Conservation (phyloP, 2,113 vertebrate species). For the Scolopax mira region DNA sequence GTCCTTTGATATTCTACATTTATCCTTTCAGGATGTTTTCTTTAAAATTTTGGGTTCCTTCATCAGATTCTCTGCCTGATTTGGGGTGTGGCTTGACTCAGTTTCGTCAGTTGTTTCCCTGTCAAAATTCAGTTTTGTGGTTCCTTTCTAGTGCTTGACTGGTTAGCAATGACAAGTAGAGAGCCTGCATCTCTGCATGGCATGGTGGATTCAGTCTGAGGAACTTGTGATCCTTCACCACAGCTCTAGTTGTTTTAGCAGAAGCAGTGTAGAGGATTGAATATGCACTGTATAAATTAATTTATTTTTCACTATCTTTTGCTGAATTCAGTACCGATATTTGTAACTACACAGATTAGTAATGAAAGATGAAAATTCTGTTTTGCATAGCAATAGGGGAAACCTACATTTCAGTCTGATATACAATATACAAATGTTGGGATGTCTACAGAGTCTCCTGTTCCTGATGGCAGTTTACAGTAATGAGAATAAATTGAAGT, state of each 20-base stretch:
- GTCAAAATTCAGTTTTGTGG: background rate
- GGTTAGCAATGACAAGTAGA: background rate
- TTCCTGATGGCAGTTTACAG: background rate
- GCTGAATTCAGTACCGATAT: background rate
- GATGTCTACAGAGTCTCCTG: background rate
- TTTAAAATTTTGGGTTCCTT: background rate
- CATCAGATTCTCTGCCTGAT: background rate
- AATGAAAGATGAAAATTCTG: background rate
- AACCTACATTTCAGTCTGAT: background rate
- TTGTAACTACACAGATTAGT: background rate
- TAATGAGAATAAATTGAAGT: background rate
- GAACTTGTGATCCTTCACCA: background rate
- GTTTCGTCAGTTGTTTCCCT: background rate
- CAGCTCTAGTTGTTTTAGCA: background rate
- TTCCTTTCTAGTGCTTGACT: background rate
- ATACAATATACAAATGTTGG: background rate
- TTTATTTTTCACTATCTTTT: background rate
- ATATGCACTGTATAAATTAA: background rate
- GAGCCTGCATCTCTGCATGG: fast-evolving
- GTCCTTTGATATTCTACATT: background rate
- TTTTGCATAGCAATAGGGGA: background rate
- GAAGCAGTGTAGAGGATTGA: background rate
- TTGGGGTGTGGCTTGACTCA: background rate
- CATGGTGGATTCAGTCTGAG: background rate
- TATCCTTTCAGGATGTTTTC: background rate